phyloP scores from a whole-genome alignment of 2,797 vertebrate genomes.

The Sebastes kiyomatsui region DNA sequence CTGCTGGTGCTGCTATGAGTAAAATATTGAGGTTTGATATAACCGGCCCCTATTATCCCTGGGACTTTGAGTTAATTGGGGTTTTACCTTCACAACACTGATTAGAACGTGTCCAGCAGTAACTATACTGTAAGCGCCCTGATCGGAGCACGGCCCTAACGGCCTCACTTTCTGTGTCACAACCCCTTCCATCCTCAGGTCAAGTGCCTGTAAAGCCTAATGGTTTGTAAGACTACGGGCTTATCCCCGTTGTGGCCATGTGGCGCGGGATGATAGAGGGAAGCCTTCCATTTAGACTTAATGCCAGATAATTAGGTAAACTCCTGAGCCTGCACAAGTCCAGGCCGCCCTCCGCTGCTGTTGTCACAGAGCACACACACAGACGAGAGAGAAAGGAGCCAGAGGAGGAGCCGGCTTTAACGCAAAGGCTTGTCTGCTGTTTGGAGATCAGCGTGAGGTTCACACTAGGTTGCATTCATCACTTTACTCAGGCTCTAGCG shows the following conservation, averaged over 20 bases:
- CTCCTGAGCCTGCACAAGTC: conserved; percentile 69
- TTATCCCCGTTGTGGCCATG: conserved; percentile 72
- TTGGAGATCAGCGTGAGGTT: conserved; percentile 43
- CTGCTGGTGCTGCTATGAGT: neutral
- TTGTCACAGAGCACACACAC: conserved; percentile 42
- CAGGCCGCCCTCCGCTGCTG: conserved; percentile 47
- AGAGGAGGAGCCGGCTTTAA: conserved; percentile 29
- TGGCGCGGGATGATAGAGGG: conserved; percentile 63
- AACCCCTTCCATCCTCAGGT: conserved; percentile 37
- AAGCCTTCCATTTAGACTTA: conserved; percentile 77
- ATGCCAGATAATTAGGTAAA: conserved; percentile 80
- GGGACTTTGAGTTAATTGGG: neutral
- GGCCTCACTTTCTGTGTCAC: conserved; percentile 52
- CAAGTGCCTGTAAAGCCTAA: conserved; percentile 68
- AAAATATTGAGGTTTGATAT: neutral
- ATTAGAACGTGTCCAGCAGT: neutral
- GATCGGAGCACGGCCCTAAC: neutral
- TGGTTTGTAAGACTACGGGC: conserved; percentile 67
- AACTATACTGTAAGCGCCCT: neutral
- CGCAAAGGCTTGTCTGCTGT: conserved; percentile 9
- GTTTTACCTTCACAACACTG: neutral
- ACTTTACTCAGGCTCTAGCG: conserved; percentile 25
- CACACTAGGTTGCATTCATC: conserved; percentile 19
- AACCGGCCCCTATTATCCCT: neutral
- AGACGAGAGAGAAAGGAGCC: conserved; percentile 48